phyloP scores from a whole-genome alignment of 2,113 vertebrate species.

The Oplegnathus fasciatus region DNA sequence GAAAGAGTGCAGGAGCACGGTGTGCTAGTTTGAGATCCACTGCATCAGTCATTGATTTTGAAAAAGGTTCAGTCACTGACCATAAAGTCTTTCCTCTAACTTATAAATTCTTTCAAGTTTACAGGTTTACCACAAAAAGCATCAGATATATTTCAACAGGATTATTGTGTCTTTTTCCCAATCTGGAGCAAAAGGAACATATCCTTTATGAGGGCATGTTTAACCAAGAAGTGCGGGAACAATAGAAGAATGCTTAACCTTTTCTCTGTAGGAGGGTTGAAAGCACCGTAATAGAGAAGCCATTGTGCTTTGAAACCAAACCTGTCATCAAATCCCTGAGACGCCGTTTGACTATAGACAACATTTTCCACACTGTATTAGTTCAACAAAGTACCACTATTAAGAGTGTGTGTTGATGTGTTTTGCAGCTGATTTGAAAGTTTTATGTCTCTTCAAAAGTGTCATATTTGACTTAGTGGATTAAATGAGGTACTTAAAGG shows the following conservation, averaged over 20 bases:
- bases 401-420: background rate
- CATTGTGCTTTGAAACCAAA: constrained; percentile 52
- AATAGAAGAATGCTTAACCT: constrained; percentile 61
- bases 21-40: background rate
- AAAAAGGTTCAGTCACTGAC: background rate
- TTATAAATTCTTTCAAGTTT: background rate
- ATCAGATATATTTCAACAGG: background rate
- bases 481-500: background rate
- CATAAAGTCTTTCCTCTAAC: background rate
- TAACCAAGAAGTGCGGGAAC: constrained; percentile 32
- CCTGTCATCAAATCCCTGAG: constrained; percentile 46
- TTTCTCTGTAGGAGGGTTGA: constrained; percentile 23
- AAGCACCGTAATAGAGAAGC: background rate
- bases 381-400: background rate
- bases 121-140: constrained; percentile 11
- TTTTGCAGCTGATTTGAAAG: background rate
- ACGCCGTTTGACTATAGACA: background rate
- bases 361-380: constrained; percentile 14
- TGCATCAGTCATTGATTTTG: background rate
- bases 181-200: constrained; percentile 38
- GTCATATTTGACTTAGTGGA: background rate
- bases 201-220: constrained; percentile 3
- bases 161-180: constrained; percentile 9
- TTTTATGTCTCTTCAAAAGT: background rate
- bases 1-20: background rate